Conservation (phyloP, 2,797 vertebrate species). For the Characodon lateralis region DNA sequence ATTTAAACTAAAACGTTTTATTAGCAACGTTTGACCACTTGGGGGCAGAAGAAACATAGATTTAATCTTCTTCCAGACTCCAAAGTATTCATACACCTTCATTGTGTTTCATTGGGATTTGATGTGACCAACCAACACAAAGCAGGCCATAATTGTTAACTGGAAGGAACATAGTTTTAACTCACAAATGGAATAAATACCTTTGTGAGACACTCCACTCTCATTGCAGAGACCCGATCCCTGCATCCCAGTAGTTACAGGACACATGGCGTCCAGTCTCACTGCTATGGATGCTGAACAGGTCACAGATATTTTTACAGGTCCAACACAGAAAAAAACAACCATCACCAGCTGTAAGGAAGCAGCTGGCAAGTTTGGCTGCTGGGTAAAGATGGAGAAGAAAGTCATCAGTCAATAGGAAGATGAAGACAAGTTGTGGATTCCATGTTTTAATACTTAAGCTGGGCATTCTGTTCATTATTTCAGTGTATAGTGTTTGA, state of each 20-base stretch:
- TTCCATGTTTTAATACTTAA: neutral
- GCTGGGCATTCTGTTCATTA: too few relatives aligned
- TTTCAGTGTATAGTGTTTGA: too few relatives aligned
- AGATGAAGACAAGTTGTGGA: neutral
- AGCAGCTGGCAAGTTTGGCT: neutral
- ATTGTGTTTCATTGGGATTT: too few relatives aligned
- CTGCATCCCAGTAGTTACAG: neutral
- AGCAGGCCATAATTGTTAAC: neutral
- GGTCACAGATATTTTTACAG: neutral
- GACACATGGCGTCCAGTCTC: neutral
- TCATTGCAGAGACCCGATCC: neutral
- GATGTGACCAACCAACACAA: too few relatives aligned
- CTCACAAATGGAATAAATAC: neutral
- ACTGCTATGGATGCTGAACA: neutral
- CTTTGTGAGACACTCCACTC: neutral
- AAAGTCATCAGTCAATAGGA: neutral
- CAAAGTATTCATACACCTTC: neutral
- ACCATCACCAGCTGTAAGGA: neutral
- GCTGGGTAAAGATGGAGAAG: neutral
- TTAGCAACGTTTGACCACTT: neutral
- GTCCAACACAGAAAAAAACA: neutral
- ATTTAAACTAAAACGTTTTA: neutral
- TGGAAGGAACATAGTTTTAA: neutral
- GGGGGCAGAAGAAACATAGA: constrained; percentile 8
- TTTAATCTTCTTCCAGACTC: neutral